phyloP scores from a whole-genome alignment of 1,140 invertebrate species.

The Babylonia areolata region DNA sequence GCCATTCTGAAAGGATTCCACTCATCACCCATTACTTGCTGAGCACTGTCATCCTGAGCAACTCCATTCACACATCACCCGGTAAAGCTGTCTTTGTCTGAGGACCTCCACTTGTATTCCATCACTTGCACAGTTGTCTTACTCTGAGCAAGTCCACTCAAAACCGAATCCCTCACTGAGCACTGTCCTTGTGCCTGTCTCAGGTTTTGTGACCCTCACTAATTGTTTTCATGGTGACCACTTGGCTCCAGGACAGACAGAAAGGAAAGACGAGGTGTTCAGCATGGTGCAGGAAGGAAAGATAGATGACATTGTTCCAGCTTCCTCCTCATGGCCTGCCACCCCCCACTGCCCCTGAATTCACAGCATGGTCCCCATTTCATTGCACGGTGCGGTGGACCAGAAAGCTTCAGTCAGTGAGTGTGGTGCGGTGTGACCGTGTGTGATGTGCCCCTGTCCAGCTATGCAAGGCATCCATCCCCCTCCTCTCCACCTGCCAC shows the following conservation, averaged over 20 bases:
- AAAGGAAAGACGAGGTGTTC: not conserved
- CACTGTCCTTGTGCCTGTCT: not conserved
- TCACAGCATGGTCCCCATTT: not conserved
- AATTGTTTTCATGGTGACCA: not conserved
- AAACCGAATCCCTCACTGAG: not conserved
- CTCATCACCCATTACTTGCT: not conserved
- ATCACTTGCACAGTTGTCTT: too few species aligned
- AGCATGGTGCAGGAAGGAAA: not conserved
- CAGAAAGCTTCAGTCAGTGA: too few species aligned
- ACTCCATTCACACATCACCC: too few species aligned
- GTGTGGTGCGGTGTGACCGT: not conserved
- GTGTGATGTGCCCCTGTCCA: conserved; percentile 2
- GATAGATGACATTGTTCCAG: not conserved
- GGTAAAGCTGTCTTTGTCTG: too few species aligned
- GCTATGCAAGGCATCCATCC: conserved; percentile 1
- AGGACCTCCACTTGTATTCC: too few species aligned
- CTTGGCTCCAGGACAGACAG: not conserved
- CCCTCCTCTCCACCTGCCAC: not conserved
- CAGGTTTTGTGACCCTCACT: not conserved
- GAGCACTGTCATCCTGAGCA: not conserved
- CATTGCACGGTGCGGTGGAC: not conserved
- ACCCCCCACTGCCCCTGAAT: too few species aligned
- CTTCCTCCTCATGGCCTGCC: too few species aligned
- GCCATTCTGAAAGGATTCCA: not conserved
- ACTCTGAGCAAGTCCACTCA: not conserved